phyloP scores from a whole-genome alignment of 2,113 vertebrate species.

The Toxotes jaculatrix region DNA sequence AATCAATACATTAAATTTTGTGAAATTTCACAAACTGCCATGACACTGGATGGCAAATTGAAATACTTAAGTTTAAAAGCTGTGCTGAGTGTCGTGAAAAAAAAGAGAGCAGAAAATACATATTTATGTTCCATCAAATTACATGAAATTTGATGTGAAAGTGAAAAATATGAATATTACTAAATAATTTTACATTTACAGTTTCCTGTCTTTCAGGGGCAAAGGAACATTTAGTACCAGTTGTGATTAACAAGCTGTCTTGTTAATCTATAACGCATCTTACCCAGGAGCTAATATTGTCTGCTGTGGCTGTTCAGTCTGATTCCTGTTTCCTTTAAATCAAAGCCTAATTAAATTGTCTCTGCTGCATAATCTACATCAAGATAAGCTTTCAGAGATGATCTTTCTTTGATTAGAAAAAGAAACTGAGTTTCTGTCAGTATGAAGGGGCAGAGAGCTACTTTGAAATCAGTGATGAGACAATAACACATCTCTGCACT shows the following conservation, averaged over 20 bases:
- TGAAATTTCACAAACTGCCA: no score
- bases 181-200: no score
- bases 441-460: background rate
- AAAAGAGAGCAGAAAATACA: no score
- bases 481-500: background rate
- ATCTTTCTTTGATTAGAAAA: background rate
- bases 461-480: background rate
- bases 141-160: no score
- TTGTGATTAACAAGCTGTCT: background rate
- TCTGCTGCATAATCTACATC: background rate
- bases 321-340: conserved; percentile 15
- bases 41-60: no score
- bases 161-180: no score
- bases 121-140: no score
- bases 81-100: no score
- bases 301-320: background rate
- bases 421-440: background rate
- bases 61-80: no score
- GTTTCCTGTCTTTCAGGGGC: background rate
- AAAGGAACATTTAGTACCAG: background rate
- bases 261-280: background rate
- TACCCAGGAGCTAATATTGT: background rate
- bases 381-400: background rate
- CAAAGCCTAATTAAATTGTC: conserved; percentile 8
- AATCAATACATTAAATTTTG: no score